Evolutionary conservation across 2,888 invertebrate genomes (phyloP).

Genomic region (Cyaniris semiargus): DNA sequence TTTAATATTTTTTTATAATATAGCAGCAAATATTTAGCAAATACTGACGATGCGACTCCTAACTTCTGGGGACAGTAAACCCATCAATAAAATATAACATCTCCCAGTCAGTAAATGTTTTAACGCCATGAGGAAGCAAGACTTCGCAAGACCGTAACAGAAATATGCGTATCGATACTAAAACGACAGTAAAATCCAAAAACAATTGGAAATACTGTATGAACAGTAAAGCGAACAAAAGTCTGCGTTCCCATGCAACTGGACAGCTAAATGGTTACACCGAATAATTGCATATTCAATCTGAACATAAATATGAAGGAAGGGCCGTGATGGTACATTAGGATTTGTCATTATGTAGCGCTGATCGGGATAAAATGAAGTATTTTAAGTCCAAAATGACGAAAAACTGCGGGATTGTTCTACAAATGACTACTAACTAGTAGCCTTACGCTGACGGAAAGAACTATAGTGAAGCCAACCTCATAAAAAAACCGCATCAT

Average conservation of each 20-base stretch:
- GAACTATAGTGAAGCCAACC: neutral
- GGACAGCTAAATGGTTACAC: constrained; percentile 38
- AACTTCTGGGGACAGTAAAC: neutral
- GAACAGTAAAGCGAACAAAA: constrained; percentile 22
- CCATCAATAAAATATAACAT: neutral
- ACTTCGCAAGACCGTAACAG: neutral
- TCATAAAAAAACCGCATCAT: no score
- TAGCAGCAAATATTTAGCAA: no score
- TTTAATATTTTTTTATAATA: no score
- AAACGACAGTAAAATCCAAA: neutral
- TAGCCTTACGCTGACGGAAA: no score
- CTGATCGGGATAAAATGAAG: neutral
- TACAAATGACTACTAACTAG: neutral
- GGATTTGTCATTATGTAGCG: neutral
- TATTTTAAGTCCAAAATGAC: neutral
- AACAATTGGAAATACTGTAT: neutral
- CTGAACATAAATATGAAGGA: constrained; percentile 46
- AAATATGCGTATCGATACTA: constrained; percentile 1
- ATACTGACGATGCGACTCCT: no score
- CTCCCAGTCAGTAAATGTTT: neutral
- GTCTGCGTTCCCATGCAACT: constrained; percentile 13
- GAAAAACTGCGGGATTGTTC: neutral
- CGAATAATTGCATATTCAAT: constrained; percentile 65
- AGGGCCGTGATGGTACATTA: constrained; percentile 26
- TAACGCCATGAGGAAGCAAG: neutral